Percentiles rank a stretch among this genome's conserved stretches.
Evolutionary conservation across 92 coral and sea anemone genomes (phyloP).

Genomic region (Siderastrea radians): DNA sequence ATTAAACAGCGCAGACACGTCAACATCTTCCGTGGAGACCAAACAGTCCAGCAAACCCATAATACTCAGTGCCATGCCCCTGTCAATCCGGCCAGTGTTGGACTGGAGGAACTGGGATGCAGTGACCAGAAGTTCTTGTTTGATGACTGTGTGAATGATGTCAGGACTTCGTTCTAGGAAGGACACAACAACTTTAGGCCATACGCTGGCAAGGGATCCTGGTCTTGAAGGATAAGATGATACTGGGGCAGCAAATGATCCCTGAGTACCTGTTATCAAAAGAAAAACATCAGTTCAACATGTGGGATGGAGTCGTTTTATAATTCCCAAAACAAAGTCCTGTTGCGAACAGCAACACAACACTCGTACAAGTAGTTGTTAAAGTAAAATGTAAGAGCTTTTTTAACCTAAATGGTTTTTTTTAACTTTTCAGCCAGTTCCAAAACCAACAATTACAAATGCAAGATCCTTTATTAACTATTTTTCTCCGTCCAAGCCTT

Average conservation of each 20-base stretch:
- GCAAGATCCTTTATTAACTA: too few species aligned
- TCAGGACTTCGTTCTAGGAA: slow-evolving; percentile 93
- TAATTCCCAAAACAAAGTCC: not conserved
- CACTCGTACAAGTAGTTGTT: too few species aligned
- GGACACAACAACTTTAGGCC: slow-evolving; percentile 91
- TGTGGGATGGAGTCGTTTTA: not conserved
- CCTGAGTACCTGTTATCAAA: slow-evolving; percentile 79
- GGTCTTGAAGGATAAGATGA: slow-evolving; percentile 94
- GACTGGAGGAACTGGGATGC: slow-evolving; percentile 83
- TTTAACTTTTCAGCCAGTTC: too few species aligned
- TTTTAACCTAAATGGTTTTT: too few species aligned
- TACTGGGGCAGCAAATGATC: slow-evolving; percentile 90
- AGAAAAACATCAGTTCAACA: not conserved
- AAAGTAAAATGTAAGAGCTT: too few species aligned
- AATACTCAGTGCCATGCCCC: slow-evolving; percentile 77
- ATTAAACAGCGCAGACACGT: slow-evolving; percentile 83
- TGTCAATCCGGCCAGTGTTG: slow-evolving; percentile 77
- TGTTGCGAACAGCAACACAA: too few species aligned
- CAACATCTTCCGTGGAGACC: slow-evolving; percentile 74
- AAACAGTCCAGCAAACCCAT: slow-evolving; percentile 88
- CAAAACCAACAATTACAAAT: too few species aligned
- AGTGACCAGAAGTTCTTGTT: slow-evolving; percentile 81
- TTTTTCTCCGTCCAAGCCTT: too few species aligned
- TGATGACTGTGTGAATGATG: slow-evolving; percentile 73
- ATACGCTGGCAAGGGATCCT: slow-evolving; percentile 97